phyloP scores from a whole-genome alignment of 2,113 vertebrate species.

The Motacilla alba region DNA sequence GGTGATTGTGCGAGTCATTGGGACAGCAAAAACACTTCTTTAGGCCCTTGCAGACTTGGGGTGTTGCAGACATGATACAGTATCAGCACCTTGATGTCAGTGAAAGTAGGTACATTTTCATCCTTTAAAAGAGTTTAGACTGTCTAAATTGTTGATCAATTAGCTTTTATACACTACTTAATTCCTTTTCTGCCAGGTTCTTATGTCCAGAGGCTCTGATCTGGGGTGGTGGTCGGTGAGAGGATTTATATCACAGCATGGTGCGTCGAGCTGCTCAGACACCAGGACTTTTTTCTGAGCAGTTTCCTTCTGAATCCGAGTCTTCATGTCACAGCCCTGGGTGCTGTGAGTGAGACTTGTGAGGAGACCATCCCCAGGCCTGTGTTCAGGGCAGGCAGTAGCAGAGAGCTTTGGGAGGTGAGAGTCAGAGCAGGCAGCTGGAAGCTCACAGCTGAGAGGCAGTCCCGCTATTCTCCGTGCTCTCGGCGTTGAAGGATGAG shows the following conservation, averaged over 20 bases:
- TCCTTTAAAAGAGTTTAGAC: not conserved
- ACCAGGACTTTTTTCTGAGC: not conserved
- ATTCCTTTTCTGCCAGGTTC: not conserved
- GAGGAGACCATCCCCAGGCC: not conserved
- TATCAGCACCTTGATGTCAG: not conserved
- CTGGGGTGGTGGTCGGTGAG: not conserved
- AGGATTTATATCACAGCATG: not conserved
- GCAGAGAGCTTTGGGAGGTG: not conserved
- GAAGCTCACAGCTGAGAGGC: not conserved
- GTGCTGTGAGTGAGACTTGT: not conserved
- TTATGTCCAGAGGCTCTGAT: not conserved
- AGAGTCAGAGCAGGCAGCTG: not conserved
- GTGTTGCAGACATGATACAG: not conserved
- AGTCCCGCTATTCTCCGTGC: rapidly evolving
- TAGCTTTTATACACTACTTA: not conserved
- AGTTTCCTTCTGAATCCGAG: not conserved
- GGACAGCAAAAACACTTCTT: not conserved
- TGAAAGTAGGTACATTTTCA: not conserved
- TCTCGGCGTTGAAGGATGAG: not conserved
- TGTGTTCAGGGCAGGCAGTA: not conserved
- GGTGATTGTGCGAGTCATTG: not conserved
- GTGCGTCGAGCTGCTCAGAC: not conserved
- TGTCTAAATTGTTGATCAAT: not conserved
- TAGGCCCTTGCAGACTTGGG: not conserved
- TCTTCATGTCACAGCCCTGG: not conserved